These are phyloP conservation scores for Protonibea diacanthus DNA, from an alignment of 2,797 vertebrate species.

Conservation along the genomic window DNA sequence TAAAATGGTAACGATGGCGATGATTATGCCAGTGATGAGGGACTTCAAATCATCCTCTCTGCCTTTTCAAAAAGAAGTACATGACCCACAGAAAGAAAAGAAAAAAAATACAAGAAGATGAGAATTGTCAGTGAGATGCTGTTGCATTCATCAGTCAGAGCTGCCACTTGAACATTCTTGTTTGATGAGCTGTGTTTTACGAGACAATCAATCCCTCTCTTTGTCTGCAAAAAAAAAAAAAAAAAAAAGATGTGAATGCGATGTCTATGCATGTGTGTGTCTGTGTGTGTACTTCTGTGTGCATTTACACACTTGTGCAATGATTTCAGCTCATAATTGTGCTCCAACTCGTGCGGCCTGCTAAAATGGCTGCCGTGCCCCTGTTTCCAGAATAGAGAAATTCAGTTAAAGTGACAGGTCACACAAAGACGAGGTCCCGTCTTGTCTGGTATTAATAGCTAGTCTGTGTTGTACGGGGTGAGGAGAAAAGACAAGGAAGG, in stretches of 20 bases:
- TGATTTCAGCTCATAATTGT: neutral
- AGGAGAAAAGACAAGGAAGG: constrained; percentile 52
- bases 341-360: neutral
- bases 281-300: neutral
- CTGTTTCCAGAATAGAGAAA: constrained; percentile 57
- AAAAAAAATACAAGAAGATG: constrained; percentile 21
- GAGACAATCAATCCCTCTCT: constrained; percentile 31
- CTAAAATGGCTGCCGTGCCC: constrained; percentile 15
- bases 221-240: constrained; percentile 34
- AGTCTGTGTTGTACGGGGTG: constrained; percentile 46
- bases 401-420: constrained; percentile 60
- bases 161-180: constrained; percentile 43
- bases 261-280: neutral
- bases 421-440: constrained; percentile 43
- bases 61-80: constrained; percentile 29
- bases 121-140: constrained; percentile 28
- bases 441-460: constrained; percentile 47
- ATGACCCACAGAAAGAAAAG: neutral
- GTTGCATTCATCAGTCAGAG: constrained; percentile 50
- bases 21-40: constrained; percentile 18
- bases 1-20: constrained; percentile 1
- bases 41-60: constrained; percentile 27
- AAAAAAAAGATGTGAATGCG: neutral
- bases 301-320: neutral
- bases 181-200: constrained; percentile 56